Conservation (phyloP, 1,140 invertebrate species). For the Drosophila willistoni region DNA sequence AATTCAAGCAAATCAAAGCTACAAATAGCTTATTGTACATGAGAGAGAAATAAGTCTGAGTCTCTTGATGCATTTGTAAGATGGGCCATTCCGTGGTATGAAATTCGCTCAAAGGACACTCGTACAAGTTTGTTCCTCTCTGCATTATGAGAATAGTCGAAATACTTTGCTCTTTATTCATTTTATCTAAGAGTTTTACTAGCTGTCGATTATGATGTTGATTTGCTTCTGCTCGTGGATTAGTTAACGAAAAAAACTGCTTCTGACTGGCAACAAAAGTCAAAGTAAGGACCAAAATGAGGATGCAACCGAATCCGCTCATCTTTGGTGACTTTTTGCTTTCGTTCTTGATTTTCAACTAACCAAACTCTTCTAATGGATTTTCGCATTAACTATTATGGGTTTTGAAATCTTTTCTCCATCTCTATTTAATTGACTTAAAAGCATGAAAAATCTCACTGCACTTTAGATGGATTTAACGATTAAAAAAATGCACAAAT, state of each 20-base stretch:
- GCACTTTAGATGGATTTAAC: background rate
- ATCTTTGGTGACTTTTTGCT: background rate
- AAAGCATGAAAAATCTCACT: background rate
- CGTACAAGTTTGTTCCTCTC: background rate
- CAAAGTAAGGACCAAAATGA: background rate
- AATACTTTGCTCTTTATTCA: conserved; percentile 36
- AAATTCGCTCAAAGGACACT: conserved; percentile 24
- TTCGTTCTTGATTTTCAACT: background rate
- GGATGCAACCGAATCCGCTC: background rate
- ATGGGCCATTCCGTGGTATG: conserved; percentile 34
- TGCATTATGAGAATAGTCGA: conserved; percentile 41
- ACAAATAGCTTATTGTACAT: conserved; percentile 2
- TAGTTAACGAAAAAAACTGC: background rate
- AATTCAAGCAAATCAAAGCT: conserved; percentile 35
- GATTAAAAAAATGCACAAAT: background rate
- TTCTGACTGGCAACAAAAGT: background rate
- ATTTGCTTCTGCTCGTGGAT: background rate
- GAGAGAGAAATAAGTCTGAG: conserved; percentile 5
- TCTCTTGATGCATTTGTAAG: conserved; percentile 34
- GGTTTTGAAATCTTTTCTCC: background rate
- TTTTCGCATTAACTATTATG: background rate
- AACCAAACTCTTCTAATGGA: background rate
- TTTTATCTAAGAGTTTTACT: conserved; percentile 1
- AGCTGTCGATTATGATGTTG: background rate
- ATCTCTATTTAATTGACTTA: background rate